These are phyloP conservation scores for Drosophila tsacasi DNA, from an alignment of 1,140 invertebrate species.

Conservation along the genomic window DNA sequence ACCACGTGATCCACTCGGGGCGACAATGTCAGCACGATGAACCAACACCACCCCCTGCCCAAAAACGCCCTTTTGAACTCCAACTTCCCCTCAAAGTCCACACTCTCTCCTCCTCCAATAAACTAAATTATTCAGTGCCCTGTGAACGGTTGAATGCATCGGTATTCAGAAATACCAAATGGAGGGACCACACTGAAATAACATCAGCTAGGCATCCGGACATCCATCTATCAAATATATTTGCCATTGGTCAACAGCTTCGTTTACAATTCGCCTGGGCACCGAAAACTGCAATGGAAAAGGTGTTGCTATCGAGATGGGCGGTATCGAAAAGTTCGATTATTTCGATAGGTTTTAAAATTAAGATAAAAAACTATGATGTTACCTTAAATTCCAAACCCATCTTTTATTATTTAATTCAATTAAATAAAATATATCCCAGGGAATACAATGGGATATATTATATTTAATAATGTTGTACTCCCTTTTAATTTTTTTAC, in stretches of 20 bases:
- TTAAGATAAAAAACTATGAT: too few species aligned
- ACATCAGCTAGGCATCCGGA: constrained; percentile 19
- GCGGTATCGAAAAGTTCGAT: background rate
- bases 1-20: constrained; percentile 57
- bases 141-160: constrained; percentile 52
- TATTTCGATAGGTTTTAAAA: constrained; percentile 4
- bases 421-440: too few species aligned
- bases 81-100: background rate
- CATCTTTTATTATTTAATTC: too few species aligned
- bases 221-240: constrained; percentile 35
- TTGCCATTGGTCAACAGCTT: constrained; percentile 16
- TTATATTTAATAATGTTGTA: background rate
- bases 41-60: constrained; percentile 3
- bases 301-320: background rate
- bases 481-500: background rate
- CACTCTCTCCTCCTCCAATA: background rate
- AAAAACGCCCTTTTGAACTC: background rate
- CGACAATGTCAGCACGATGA: constrained; percentile 64
- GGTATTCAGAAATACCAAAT: constrained; percentile 31
- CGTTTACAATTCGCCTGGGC: background rate
- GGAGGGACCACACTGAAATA: constrained; percentile 18
- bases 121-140: constrained; percentile 59
- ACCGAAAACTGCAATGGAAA: background rate
- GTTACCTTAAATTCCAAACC: too few species aligned
- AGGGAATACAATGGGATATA: too few species aligned